Base-by-base conservation (phyloP, 2,888 invertebrate species). In the Oxystoma pomonae region DNA sequence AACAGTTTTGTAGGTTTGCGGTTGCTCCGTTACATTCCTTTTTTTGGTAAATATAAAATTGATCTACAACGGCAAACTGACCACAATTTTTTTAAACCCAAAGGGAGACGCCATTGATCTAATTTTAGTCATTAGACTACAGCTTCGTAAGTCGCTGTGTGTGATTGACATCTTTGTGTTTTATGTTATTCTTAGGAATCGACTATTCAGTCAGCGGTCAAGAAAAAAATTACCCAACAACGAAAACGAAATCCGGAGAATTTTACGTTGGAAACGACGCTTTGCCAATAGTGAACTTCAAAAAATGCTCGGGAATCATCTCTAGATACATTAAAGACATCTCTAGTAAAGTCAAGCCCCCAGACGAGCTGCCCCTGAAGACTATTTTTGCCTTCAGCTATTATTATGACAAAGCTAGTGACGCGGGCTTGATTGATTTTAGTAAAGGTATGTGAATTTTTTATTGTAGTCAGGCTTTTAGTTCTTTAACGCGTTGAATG, bases 371-470 rank as follows among this genome's bases (percentile, higher is more conserved):
- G 65, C 77, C 78, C 1, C 69, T 75, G 35, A 79, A 81, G 65
- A 72, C 86, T 22, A 86, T 96, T 60, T 90, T 89, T 70, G 92
- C 94, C 16, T 95, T 98, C 82, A 95, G 96, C 74, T 98, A 96
- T 80, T 98, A 94, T 82, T 97, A 91, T 79, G 98, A 98, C 76
- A 86, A 94, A 64, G 95, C 96, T 1, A 87, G 90, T 0, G 96
- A 96, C 78, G 90, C 90, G 0, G 91, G 91, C 0, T 81, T 96
- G 56, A 90, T 95, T 60, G 67, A 67, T 56, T 67, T 67, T 50
- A 53, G 51, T 16, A 65, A 63, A 64, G 67, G 67, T 50, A 50
- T 12, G n/a, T 50, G n/a, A n/a, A n/a, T n/a, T n/a, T n/a, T n/a
- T n/a, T n/a, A n/a, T n/a, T n/a, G n/a, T n/a, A n/a, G n/a, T n/a